These are phyloP conservation scores for Sebastes wilsoni DNA, from an alignment of 2,797 vertebrate genomes.

Conservation along the genomic window DNA sequence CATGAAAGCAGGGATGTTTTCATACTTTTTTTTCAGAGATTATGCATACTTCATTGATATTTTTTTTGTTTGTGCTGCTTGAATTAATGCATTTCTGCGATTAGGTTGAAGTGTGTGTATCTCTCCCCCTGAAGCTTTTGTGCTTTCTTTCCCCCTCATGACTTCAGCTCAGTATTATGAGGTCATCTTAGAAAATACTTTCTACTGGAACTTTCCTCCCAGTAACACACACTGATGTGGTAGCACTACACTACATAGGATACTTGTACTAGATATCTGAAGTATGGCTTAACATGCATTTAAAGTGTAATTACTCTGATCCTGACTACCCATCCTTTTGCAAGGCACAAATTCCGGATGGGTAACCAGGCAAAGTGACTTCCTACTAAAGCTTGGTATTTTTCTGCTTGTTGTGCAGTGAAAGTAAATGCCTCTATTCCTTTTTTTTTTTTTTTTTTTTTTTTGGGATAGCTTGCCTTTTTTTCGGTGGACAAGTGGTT, in stretches of 20 bases:
- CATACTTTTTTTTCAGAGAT: slow-evolving; percentile 93
- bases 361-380: slow-evolving; percentile 65
- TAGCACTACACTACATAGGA: slow-evolving; percentile 76
- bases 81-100: slow-evolving; percentile 92
- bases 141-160: slow-evolving; percentile 42
- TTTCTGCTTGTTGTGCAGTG: slow-evolving; percentile 81
- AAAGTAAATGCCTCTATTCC: slow-evolving; percentile 71
- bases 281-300: slow-evolving; percentile 69
- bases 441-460: slow-evolving; percentile 22
- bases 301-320: slow-evolving; percentile 67
- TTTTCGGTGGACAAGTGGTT: slow-evolving; percentile 77
- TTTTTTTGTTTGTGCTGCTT: slow-evolving; percentile 90
- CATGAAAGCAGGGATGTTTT: slow-evolving; percentile 99
- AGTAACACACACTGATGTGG: slow-evolving; percentile 71
- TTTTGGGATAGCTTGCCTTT: slow-evolving; percentile 58
- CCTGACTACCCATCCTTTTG: slow-evolving; percentile 63
- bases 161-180: slow-evolving; percentile 69
- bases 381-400: slow-evolving; percentile 68
- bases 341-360: slow-evolving; percentile 61
- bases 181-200: slow-evolving; percentile 64
- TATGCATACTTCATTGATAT: slow-evolving; percentile 94
- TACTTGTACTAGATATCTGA: slow-evolving; percentile 70
- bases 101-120: slow-evolving; percentile 84
- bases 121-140: slow-evolving; percentile 67
- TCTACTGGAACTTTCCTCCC: slow-evolving; percentile 57